Evolutionary conservation across 2,888 invertebrate genomes (phyloP), one percentile per base, ranked within the genome.

Genomic region (Heterodera filipjevi): DNA sequence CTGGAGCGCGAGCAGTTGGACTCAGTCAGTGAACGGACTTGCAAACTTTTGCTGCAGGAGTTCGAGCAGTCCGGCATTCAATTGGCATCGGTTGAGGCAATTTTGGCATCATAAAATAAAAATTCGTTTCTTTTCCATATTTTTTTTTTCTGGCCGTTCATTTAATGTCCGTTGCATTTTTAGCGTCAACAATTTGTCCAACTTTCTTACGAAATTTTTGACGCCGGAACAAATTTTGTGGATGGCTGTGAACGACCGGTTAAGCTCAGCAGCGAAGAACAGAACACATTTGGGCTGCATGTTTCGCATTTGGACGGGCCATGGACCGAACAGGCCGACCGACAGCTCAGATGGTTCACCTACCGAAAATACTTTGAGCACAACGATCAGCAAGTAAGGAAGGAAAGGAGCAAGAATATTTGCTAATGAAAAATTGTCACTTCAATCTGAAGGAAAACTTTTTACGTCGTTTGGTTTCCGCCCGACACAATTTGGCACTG

Each of bases 51-150:
- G 19, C 66, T 35, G 30, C 35, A 16, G 27, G 59, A 68, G 19
- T 99, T 99, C 90, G 96, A 99, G 89, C 96, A 96, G 90, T 94
- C 95, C 89, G 99, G 98, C 3, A 98, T 99, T 81, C 97, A 99
- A 90, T 91, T 99, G 79, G 92, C 93, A 14, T 94, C 95, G 81
- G 90, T 91, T 0, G 92, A 93, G 68, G 91, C 95, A 32, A 53
- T n/a, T n/a, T n/a, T n/a, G n/a, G n/a, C n/a, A n/a, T n/a, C n/a
- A n/a, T n/a, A n/a, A n/a, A n/a, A n/a, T n/a, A 66, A 22, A 64
- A 1, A 49, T n/a, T 66, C 19, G 27, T 10, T 19, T 27, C n/a
- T 71, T 33, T 27, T 30, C 3, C 5, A 39, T n/a, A 49, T 71
- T 30, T 10, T 0, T 10, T 46, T 73, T 27, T 27, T 49, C 3